Conservation (phyloP, 2,888 invertebrate genomes). For the Microctonus aethiopoides region DNA sequence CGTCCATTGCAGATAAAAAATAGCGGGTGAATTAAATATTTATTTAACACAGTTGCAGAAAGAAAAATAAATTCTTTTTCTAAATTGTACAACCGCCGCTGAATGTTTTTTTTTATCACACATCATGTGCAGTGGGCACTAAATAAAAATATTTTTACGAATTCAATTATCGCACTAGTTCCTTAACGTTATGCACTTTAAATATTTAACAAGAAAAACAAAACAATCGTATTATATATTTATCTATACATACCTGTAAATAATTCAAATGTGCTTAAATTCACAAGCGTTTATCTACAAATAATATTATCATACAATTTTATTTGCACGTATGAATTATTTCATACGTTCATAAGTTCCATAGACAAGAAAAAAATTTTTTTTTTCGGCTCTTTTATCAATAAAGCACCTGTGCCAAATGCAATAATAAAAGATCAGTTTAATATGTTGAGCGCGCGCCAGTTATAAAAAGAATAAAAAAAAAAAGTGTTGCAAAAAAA, state of each 20-base stretch:
- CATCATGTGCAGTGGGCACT: not conserved
- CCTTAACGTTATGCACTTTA: not conserved
- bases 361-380: not conserved
- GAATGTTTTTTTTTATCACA: not conserved
- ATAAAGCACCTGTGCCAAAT: not conserved
- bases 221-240: not conserved
- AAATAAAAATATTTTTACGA: conserved; percentile 5
- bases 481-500: not conserved
- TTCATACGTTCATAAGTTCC: not conserved
- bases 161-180: conserved; percentile 19
- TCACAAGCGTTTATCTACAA: not conserved
- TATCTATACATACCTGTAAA: not conserved
- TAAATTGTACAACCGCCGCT: not conserved
- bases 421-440: not conserved
- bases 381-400: not conserved
- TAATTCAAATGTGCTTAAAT: not conserved
- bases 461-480: not conserved
- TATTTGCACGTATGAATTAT: not conserved
- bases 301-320: not conserved
- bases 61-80: not conserved
- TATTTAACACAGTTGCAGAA: not conserved
- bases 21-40: not conserved
- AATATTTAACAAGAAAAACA: not conserved
- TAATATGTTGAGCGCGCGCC: not conserved
- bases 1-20: not conserved